phyloP scores from a whole-genome alignment of 37 sponge, comb jelly and placozoan genomes.

The Corticium candelabrum region DNA sequence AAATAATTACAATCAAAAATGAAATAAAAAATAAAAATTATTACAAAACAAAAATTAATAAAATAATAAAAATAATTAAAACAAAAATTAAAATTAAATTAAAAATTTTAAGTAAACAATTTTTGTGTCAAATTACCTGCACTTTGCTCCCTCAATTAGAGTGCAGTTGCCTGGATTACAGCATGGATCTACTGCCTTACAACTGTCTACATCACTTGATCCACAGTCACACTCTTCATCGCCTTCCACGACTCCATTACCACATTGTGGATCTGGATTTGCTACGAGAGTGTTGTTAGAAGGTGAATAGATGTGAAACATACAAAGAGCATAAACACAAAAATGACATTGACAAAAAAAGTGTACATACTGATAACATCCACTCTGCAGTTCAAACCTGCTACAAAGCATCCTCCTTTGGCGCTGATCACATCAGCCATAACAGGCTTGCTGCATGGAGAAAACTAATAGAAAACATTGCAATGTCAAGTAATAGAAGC shows the following conservation, averaged over 20 bases:
- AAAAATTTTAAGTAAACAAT: too few species aligned
- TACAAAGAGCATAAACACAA: neutral
- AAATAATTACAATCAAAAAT: too few species aligned
- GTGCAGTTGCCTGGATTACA: conserved; percentile 45
- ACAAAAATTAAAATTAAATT: too few species aligned
- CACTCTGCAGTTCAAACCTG: too few species aligned
- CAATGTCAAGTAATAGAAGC: neutral
- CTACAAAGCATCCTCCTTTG: conserved; percentile 36
- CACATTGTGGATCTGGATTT: conserved; percentile 49
- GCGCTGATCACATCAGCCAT: conserved; percentile 35
- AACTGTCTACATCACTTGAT: conserved; percentile 8
- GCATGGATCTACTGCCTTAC: conserved; percentile 31
- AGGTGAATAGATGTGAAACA: too few species aligned
- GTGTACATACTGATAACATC: too few species aligned
- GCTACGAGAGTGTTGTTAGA: too few species aligned
- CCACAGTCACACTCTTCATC: conserved; percentile 65
- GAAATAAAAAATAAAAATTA: too few species aligned
- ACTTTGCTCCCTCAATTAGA: conserved; percentile 21
- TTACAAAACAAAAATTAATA: too few species aligned
- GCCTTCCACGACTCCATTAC: conserved; percentile 60
- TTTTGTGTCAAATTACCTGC: conserved; percentile 46
- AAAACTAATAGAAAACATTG: conserved; percentile 35
- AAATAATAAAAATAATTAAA: too few species aligned
- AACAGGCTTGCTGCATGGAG: conserved; percentile 31
- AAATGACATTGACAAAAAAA: neutral